Percentiles rank a stretch among this genome's conserved stretches.
phyloP scores from a whole-genome alignment of 2,888 invertebrate genomes.

The Spisula subtruncata region DNA sequence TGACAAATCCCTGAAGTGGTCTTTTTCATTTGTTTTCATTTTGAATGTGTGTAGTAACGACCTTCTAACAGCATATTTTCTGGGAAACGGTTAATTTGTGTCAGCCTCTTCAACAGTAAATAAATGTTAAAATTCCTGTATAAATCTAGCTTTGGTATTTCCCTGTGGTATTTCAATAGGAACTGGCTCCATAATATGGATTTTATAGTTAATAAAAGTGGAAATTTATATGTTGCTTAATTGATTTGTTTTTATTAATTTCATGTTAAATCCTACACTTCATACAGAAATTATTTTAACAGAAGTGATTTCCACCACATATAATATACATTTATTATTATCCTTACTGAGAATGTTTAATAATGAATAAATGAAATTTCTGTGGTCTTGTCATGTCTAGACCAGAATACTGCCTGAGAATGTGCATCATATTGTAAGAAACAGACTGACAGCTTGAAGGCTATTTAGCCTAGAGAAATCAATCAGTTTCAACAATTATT shows the following conservation, averaged over 20 bases:
- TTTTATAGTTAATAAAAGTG: background rate
- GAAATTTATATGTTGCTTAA: background rate
- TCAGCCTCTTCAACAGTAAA: background rate
- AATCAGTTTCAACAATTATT: too few relatives aligned
- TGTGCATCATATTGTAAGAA: background rate
- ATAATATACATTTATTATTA: background rate
- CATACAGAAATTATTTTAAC: background rate
- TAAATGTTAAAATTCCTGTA: background rate
- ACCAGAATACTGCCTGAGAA: background rate
- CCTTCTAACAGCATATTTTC: too few relatives aligned
- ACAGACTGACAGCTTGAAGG: background rate
- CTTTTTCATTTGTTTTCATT: too few relatives aligned
- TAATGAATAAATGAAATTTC: background rate
- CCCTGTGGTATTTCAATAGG: background rate
- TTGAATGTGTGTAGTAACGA: too few relatives aligned
- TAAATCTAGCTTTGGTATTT: background rate
- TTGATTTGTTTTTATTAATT: background rate
- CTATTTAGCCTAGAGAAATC: too few relatives aligned
- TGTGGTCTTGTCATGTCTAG: background rate
- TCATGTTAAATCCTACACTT: background rate
- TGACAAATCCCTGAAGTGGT: too few relatives aligned
- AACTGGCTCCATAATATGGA: slow-evolving; percentile 8
- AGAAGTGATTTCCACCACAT: background rate
- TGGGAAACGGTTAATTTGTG: background rate
- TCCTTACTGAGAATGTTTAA: background rate